Conservation (phyloP, 2,113 vertebrate genomes). For the Salvelinus namaycush region DNA sequence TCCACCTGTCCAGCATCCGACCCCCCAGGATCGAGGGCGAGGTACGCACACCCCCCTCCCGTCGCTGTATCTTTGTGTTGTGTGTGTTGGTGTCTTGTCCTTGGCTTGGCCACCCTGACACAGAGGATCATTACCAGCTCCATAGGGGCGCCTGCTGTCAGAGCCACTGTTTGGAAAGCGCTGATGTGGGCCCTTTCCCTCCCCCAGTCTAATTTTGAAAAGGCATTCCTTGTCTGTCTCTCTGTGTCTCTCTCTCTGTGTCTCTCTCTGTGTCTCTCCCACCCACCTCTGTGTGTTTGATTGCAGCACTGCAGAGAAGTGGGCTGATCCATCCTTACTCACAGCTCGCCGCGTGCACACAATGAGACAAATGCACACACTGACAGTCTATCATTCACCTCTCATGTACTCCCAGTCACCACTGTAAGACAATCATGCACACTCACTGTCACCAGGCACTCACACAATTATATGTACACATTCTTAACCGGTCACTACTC, state of each 20-base stretch:
- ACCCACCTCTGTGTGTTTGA: not conserved
- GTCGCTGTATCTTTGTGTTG: not conserved
- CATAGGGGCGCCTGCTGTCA: slow-evolving; percentile 31
- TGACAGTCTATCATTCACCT: not conserved
- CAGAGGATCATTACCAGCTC: slow-evolving; percentile 32
- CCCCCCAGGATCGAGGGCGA: slow-evolving; percentile 92
- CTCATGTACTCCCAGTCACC: not conserved
- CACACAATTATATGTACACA: not conserved
- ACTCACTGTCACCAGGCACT: slow-evolving; percentile 31
- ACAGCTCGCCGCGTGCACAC: not conserved
- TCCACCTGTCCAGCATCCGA: slow-evolving; percentile 94
- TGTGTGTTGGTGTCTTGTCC: slow-evolving; percentile 10
- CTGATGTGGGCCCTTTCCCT: slow-evolving; percentile 23
- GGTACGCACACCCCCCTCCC: slow-evolving; percentile 59
- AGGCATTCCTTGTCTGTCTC: not conserved
- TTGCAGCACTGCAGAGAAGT: slow-evolving; percentile 7
- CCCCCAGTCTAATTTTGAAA: slow-evolving; percentile 3
- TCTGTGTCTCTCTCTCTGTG: not conserved
- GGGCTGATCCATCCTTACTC: not conserved
- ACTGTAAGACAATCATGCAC: slow-evolving; percentile 14
- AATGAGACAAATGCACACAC: not conserved
- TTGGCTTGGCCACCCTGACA: slow-evolving; percentile 19
- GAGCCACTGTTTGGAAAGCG: slow-evolving; percentile 27
- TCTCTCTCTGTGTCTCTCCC: not conserved
- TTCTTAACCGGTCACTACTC: not conserved